Conservation (phyloP, 2,888 invertebrate species). For the Pterobdella sp. region DNA sequence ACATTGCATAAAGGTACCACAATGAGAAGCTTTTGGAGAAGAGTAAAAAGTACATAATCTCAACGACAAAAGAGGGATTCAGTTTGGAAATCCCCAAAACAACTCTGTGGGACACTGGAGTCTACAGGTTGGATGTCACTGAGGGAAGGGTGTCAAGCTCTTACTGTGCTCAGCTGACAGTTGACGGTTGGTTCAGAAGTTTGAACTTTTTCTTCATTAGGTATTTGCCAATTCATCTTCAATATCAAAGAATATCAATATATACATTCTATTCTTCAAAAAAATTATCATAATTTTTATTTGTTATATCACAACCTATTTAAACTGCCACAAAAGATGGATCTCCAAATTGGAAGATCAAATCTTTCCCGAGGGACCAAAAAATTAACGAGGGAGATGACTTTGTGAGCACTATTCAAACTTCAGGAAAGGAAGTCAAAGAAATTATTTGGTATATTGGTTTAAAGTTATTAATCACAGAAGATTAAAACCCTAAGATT, state of each 20-base stretch:
- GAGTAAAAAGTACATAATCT: background rate
- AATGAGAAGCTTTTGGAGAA: background rate
- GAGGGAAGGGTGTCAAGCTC: background rate
- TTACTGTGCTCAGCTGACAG: background rate
- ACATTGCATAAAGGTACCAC: background rate
- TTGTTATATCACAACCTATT: no score
- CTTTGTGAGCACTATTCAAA: background rate
- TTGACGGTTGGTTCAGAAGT: background rate
- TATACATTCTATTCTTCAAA: no score
- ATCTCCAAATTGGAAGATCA: background rate
- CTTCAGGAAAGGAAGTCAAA: background rate
- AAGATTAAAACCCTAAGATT: background rate
- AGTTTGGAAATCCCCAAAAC: background rate
- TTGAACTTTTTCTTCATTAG: no score
- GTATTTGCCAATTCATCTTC: no score
- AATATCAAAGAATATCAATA: no score
- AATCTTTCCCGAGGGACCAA: background rate
- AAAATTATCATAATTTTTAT: no score
- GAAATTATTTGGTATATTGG: no score
- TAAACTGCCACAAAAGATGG: no score
- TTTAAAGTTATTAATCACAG: no score
- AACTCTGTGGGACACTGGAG: background rate
- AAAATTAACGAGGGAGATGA: background rate
- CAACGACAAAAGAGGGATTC: background rate
- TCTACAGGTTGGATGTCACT: background rate